Evolutionary conservation across 2,113 vertebrate genomes (phyloP), one percentile per base, ranked within the genome.

Genomic region (Corvus cornix): DNA sequence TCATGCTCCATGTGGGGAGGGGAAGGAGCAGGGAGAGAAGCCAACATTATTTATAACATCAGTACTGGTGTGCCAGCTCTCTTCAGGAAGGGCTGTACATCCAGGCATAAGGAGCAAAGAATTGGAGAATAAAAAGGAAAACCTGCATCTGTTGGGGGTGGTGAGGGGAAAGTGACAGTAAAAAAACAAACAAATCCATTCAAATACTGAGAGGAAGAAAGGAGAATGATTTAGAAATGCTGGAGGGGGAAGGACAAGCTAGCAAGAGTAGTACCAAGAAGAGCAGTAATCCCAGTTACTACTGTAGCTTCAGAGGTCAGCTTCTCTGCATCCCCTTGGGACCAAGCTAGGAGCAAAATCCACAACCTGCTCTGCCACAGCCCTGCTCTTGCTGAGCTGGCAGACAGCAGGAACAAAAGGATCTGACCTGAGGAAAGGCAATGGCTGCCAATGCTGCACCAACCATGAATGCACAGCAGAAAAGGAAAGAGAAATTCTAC

Each of bases 71-170:
- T 88, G 91, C 93, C 95, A 92, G 66, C 73, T 94, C 93, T 94
- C 63, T 86, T 91, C 81, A 87, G 96, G 92, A 89, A 96, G 90
- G 89, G 92, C 64, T 51, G 89, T 56, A 85, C 78, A 70, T 48
- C 77, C 49, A 39, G 59, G 77, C 91, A 94, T 70, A 70, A 86
- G 72, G 49, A 72, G 86, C 67, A 63, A 48, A 62, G 86, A 86
- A 48, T 1, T 70, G 63, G 72, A 90, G 39, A 63, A 84, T 35
- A 77, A 83, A 89, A 77, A 92, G 63, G 60, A 86, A 95, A 91
- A 96, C 37, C 89, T 90, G 72, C 58, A 85, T 96, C 58, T 93
- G n/a, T 21, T 74, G 67, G 46, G 53, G 59, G 63, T 51, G 18
- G 53, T 15, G 41, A 94, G 53, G 35, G 46, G 16, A 77, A 76